Percentiles rank a stretch among this genome's conserved stretches.
These are phyloP conservation scores for Anodontia alba DNA, from an alignment of 2,888 invertebrate genomes.

Conservation along the genomic window DNA sequence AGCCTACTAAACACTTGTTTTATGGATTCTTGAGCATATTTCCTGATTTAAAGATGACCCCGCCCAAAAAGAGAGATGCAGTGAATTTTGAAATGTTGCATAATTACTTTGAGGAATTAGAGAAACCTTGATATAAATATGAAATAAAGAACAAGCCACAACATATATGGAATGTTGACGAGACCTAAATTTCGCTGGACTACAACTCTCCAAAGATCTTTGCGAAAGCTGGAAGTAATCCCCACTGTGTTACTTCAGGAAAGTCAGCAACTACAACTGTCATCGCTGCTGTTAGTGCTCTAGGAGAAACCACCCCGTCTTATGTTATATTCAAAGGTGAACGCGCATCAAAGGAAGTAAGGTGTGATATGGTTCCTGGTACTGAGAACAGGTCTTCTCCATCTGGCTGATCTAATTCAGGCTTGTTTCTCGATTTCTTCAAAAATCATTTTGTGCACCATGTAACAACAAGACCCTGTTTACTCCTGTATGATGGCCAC, in stretches of 20 bases:
- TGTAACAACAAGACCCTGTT: too few species aligned
- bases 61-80: slow-evolving; percentile 35
- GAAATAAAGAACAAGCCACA: slow-evolving; percentile 33
- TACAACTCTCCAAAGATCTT: slow-evolving; percentile 43
- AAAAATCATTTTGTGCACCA: slow-evolving; percentile 36
- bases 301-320: too few species aligned
- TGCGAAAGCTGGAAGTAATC: slow-evolving; percentile 39
- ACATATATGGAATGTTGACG: slow-evolving; percentile 53
- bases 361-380: slow-evolving; percentile 10
- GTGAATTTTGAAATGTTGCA: slow-evolving; percentile 18
- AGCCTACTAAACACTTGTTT: slow-evolving; percentile 50
- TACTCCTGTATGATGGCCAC: too few species aligned
- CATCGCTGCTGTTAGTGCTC: too few species aligned
- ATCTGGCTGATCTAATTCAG: slow-evolving; percentile 36
- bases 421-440: slow-evolving; percentile 38
- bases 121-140: slow-evolving; percentile 24
- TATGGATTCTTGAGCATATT: slow-evolving; percentile 39
- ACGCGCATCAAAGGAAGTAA: too few species aligned
- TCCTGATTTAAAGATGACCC: slow-evolving; percentile 35
- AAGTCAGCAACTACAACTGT: too few species aligned
- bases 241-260: too few species aligned
- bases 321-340: too few species aligned
- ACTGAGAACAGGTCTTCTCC: slow-evolving; percentile 15
- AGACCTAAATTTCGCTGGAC: slow-evolving; percentile 32
- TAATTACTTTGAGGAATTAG: slow-evolving; percentile 25